Evolutionary conservation across 1,140 invertebrate species (phyloP), one percentile per base, ranked within the genome.

Genomic region (Thaumetopoea pityocampa): DNA sequence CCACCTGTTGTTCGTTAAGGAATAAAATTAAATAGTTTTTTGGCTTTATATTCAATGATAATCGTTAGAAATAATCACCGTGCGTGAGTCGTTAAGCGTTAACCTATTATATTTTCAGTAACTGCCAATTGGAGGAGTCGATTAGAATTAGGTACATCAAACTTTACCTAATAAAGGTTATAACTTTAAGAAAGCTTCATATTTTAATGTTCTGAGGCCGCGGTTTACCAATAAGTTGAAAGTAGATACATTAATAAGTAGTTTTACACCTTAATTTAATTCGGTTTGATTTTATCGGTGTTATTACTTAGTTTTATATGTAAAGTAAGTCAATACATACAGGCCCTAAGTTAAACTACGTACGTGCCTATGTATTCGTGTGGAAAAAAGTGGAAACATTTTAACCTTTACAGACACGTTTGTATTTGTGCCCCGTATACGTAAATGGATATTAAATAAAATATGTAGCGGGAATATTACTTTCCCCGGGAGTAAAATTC

Each of bases 401-500:
- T n/a, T n/a, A n/a, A n/a, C n/a, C n/a, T n/a, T 17, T 36, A 26
- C 27, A 7, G 2, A 11, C 3, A 9, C 10, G 12, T 24, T 17
- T 6, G 5, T 17, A 23, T 20, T 27, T 30, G 24, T 22, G 23
- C 9, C 24, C 16, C 22, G 8, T 15, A 33, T 22, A 43, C 27
- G 15, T 10, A 37, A 33, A 43, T 43, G 38, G 28, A 54, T 53
- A 58, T 41, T 9, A 61, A 55, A 69, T 55, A 57, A 48, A 43
- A 51, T 44, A 46, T 44, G 43, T 58, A 64, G 30, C 20, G 7
- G 20, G 47, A 50, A 44, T 60, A 68, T 69, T 69, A 60, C 64
- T 64, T 76, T 69, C 53, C 51, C 38, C 59, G 23, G 17, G 30
- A 12, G 58, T n/a, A n/a, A 76, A 73, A 73, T 78, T 71, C 63